phyloP scores from a whole-genome alignment of 2,888 invertebrate species.

The Sicus ferrugineus region DNA sequence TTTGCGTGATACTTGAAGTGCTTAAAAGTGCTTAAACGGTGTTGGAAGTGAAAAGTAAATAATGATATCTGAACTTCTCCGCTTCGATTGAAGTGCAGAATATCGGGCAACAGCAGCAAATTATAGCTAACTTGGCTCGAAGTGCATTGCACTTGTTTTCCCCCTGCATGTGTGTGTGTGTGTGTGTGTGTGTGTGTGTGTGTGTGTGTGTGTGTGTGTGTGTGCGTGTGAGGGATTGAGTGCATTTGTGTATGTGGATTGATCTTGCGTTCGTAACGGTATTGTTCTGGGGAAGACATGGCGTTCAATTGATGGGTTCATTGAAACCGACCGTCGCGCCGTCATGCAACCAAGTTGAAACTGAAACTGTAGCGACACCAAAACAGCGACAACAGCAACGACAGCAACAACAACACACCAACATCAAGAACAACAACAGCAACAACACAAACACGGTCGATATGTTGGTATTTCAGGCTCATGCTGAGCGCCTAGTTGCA shows the following conservation, averaged over 20 bases:
- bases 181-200: background rate
- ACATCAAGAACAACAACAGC: background rate
- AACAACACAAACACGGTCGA: conserved; percentile 11
- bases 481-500: conserved; percentile 12
- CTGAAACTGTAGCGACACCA: background rate
- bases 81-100: too few relatives aligned
- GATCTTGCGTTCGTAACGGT: too few relatives aligned
- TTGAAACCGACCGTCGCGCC: too few relatives aligned
- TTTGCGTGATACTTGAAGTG: background rate
- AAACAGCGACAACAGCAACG: background rate
- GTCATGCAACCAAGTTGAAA: too few relatives aligned
- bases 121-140: background rate
- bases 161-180: background rate
- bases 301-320: too few relatives aligned
- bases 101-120: background rate
- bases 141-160: conserved; percentile 29
- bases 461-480: conserved; percentile 1
- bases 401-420: background rate
- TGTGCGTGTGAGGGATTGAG: too few relatives aligned
- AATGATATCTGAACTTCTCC: too few relatives aligned
- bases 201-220: conserved; percentile 4
- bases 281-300: too few relatives aligned
- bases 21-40: background rate
- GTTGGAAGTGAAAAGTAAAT: conserved; percentile 6
- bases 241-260: too few relatives aligned